Conservation (phyloP, 2,888 invertebrate genomes). For the Horisme vitalbata region DNA sequence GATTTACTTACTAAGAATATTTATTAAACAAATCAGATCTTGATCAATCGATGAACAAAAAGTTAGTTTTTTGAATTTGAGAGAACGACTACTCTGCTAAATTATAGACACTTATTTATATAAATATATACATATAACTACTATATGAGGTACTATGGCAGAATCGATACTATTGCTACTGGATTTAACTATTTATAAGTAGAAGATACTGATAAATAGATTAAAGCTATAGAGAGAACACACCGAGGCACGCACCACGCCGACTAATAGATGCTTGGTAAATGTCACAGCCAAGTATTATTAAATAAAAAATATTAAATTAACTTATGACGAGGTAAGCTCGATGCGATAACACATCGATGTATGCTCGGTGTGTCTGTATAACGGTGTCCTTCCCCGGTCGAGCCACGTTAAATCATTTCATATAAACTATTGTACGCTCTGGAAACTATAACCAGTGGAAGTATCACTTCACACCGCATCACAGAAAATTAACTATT, state of each 20-base stretch:
- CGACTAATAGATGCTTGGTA: slow-evolving; percentile 34
- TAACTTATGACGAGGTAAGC: slow-evolving; percentile 22
- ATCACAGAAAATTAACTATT: slow-evolving; percentile 64
- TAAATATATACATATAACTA: slow-evolving; percentile 57
- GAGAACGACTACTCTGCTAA: slow-evolving; percentile 40
- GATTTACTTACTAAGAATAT: slow-evolving; percentile 39
- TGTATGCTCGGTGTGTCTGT: slow-evolving; percentile 61
- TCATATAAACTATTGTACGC: slow-evolving; percentile 72
- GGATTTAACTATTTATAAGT: slow-evolving; percentile 63
- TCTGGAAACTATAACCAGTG: slow-evolving; percentile 46
- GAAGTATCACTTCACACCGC: slow-evolving; percentile 23
- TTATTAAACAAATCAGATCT: slow-evolving; percentile 31
- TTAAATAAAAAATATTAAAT: slow-evolving; percentile 33
- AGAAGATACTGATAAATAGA: slow-evolving; percentile 78
- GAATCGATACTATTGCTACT: slow-evolving; percentile 74
- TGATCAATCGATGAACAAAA: slow-evolving; percentile 19
- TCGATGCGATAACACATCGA: slow-evolving; percentile 21
- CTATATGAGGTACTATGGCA: slow-evolving; percentile 78
- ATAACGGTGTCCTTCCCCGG: slow-evolving; percentile 49
- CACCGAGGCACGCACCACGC: slow-evolving; percentile 53
- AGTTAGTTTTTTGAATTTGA: slow-evolving; percentile 8
- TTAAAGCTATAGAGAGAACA: slow-evolving; percentile 78
- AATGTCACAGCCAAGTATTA: slow-evolving; percentile 36
- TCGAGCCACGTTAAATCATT: slow-evolving; percentile 72
- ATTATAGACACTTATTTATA: slow-evolving; percentile 42